Base-by-base conservation (phyloP, 2,113 vertebrate species). In the Uria lomvia region DNA sequence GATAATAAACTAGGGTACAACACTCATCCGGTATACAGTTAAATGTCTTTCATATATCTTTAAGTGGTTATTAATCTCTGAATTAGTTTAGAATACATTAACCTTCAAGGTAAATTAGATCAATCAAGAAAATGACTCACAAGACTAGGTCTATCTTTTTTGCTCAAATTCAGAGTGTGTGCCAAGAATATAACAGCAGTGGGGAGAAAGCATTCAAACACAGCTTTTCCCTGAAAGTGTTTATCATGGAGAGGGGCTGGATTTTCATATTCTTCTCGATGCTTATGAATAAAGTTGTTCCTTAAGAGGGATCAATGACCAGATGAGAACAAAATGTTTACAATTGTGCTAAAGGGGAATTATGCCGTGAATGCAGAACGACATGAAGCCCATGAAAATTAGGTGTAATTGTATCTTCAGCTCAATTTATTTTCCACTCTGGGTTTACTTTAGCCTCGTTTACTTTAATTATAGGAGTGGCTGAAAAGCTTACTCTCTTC, bases 21-120 rank as follows among this genome's bases (percentile, higher is more conserved):
- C 95, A 95, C 82, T 92, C 6, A 1, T 92, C 90, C 96, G 82
- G 27, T 94, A 92, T 86, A 94, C 68, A 97, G 87, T 77, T 80
- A 96, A 97, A 96, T 97, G 97, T 84, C 97, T 98, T 98, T 98
- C 97, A 86, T 95, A 96, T 97, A 98, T 97, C 96, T 98, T 97
- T 98, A 98, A 98, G 96, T 96, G 96, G 97, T 98, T 98, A 98
- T 98, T 98, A 98, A 98, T 98, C 91, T 97, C 88, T 29, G 96
- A 96, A 97, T 98, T 98, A 97, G 95, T 97, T 97, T 97, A 96
- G 98, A 98, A 98, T 98, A 93, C 96, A 98, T 98, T 98, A 98
- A 98, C 98, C 98, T 98, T 98, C 98, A 98, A 97, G 98, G 96
- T 95, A 98, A 98, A 98, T 98, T 97, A 98, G 95, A 98, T 98